Base-by-base conservation (phyloP, 2,797 vertebrate species). In the Pseudochromis fuscus region DNA sequence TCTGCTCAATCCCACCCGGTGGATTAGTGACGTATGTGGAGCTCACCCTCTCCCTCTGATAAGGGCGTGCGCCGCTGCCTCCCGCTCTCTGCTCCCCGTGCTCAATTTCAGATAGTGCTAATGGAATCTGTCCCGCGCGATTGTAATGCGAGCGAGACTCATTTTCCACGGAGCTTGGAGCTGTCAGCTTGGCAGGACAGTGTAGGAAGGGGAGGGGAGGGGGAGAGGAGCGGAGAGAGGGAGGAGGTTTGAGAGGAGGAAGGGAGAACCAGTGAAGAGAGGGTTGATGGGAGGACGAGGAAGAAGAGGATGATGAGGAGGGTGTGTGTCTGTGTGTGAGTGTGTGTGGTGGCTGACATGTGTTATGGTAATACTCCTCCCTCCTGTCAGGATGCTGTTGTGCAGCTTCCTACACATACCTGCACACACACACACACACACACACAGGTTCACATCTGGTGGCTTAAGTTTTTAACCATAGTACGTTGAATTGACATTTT, bases 71-170 rank as follows among this genome's bases (percentile, higher is more conserved):
- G 89, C 74, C 67, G 67, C 86, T 57, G 82, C 89, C 83, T 82
- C 75, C 84, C 84, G 83, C 88, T 90, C 86, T 90, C 95, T 93
- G 95, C 96, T 96, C 95, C 95, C 93, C 91, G 95, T 93, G 87
- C 90, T 97, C 96, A 96, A 96, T 97, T 97, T 97, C 96, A 97
- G 97, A 98, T 98, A 98, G 96, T 91, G 95, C 95, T 97, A 98
- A 98, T 98, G 97, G 96, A 98, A 98, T 98, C 96, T 98, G 97
- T 97, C 96, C 96, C 94, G 95, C 95, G 89, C 95, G 94, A 97
- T 97, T 97, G 97, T 98, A 97, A 97, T 96, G 95, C 96, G 94
- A 96, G 95, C 95, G 95, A 96, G 95, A 95, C 96, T 97, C 97
- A 97, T 97, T 98, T 96, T 96, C 96, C 94, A 98, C 94, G 96